These are phyloP conservation scores for Zygogramma bicolorata DNA, from an alignment of 2,888 invertebrate genomes.

Conservation along the genomic window DNA sequence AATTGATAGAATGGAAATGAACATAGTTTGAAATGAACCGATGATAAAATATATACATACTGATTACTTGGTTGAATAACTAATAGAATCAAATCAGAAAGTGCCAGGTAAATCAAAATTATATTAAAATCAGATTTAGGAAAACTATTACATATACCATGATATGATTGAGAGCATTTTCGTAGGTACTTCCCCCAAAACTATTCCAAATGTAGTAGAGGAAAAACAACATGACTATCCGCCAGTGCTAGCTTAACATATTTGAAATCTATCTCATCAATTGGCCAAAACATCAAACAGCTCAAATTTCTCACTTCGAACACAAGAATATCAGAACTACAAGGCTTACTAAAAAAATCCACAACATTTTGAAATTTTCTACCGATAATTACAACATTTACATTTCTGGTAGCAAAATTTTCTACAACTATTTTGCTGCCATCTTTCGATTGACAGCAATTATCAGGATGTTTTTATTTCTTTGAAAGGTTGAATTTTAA, in stretches of 20 bases:
- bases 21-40: background rate
- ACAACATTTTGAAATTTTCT: constrained; percentile 15
- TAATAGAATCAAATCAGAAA: background rate
- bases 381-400: constrained; percentile 12
- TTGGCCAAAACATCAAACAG: constrained; percentile 1
- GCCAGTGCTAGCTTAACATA: background rate
- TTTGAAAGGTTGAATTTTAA: background rate
- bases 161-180: background rate
- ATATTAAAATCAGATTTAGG: background rate
- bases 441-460: constrained; percentile 23
- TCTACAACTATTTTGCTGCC: constrained; percentile 20
- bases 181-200: background rate
- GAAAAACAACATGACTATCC: constrained; percentile 5
- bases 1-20: background rate
- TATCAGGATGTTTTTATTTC: constrained; percentile 16
- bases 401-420: constrained; percentile 21
- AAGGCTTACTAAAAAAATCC: constrained; percentile 20
- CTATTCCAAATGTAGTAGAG: constrained; percentile 13
- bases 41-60: no score
- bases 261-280: constrained; percentile 8
- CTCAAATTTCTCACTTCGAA: constrained; percentile 8
- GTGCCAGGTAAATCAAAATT: background rate
- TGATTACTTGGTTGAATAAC: no score
- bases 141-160: background rate
- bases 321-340: constrained; percentile 24